Conservation (phyloP, 1,140 invertebrate species). For the Drosophila takahashii region DNA sequence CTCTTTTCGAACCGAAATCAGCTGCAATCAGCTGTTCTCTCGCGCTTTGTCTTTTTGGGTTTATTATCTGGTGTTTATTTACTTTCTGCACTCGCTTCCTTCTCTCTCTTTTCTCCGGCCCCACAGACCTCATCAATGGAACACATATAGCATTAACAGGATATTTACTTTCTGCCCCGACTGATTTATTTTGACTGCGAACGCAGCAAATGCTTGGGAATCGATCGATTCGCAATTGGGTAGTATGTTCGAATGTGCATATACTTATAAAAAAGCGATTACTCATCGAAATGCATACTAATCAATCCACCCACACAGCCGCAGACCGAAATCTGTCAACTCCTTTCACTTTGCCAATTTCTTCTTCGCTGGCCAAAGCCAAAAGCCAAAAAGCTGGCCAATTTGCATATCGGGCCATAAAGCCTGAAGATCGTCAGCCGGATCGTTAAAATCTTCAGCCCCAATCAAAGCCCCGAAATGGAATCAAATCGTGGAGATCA, state of each 20-base stretch:
- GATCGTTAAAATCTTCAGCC: constrained; percentile 58
- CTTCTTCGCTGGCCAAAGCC: constrained; percentile 32
- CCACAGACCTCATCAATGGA: constrained; percentile 41
- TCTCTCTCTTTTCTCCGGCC: constrained; percentile 2
- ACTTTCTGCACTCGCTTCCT: constrained; percentile 52
- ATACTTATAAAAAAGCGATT: constrained; percentile 40
- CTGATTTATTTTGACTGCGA: constrained; percentile 76
- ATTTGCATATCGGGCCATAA: constrained; percentile 67
- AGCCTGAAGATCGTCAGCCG: constrained; percentile 50
- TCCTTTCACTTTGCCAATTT: constrained; percentile 61
- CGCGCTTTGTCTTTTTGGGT: constrained; percentile 37
- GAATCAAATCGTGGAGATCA: constrained; percentile 41
- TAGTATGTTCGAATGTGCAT: background rate
- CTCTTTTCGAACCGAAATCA: constrained; percentile 59
- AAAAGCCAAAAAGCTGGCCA: background rate
- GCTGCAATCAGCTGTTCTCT: constrained; percentile 79
- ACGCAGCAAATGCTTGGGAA: constrained; percentile 62
- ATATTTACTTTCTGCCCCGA: constrained; percentile 73
- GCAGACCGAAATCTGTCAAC: constrained; percentile 22
- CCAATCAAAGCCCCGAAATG: constrained; percentile 30
- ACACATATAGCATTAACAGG: constrained; percentile 49
- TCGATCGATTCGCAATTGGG: constrained; percentile 52
- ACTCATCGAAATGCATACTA: constrained; percentile 70
- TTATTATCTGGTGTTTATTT: constrained; percentile 68
- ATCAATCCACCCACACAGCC: constrained; percentile 47